Conservation (phyloP, 2,888 invertebrate genomes). For the Labia minor region DNA sequence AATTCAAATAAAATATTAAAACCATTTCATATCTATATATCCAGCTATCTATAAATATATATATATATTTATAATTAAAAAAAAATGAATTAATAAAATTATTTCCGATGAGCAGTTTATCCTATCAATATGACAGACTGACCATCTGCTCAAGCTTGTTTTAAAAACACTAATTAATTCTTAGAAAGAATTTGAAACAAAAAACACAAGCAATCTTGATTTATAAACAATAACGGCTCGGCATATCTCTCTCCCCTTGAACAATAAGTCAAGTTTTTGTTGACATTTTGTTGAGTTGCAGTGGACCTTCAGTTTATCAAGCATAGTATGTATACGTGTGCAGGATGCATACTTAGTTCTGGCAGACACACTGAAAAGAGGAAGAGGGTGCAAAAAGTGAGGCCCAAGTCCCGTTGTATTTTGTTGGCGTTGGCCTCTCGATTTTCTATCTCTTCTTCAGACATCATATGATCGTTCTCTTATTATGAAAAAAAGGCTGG, state of each 20-base stretch:
- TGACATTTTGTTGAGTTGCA: neutral
- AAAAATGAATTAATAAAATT: no score
- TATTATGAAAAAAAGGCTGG: neutral
- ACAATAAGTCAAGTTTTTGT: conserved; percentile 13
- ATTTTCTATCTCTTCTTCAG: neutral
- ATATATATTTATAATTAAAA: no score
- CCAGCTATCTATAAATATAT: no score
- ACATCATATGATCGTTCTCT: neutral
- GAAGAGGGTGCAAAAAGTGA: conserved; percentile 7
- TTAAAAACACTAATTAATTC: neutral
- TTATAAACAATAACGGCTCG: conserved; percentile 8
- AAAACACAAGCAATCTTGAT: neutral
- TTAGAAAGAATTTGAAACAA: neutral
- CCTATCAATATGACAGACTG: no score
- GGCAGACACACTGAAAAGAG: neutral
- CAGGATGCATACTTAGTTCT: conserved; percentile 8
- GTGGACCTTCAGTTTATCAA: neutral
- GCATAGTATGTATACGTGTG: conserved; percentile 1
- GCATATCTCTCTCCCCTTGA: neutral
- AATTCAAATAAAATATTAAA: no score
- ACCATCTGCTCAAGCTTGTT: no score
- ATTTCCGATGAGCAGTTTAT: no score
- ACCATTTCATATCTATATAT: no score
- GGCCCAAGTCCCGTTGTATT: neutral
- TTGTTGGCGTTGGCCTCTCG: neutral